Percentiles rank a stretch among this genome's conserved stretches.
Conservation (phyloP, 2,797 vertebrate genomes). For the Tenualosa ilisha region DNA sequence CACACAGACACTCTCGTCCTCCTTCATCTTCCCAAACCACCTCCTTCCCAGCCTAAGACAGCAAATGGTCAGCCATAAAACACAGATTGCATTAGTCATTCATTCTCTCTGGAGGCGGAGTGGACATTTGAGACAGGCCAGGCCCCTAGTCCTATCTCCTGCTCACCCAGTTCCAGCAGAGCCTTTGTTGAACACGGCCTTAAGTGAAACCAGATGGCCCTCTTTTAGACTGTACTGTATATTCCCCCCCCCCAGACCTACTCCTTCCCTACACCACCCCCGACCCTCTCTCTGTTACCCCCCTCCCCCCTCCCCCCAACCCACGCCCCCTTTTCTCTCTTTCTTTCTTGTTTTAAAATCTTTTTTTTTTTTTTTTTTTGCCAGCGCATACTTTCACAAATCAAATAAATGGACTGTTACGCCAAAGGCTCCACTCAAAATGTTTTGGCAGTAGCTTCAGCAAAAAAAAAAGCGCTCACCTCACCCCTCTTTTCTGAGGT, state of each 20-base stretch:
- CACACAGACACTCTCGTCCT: no score
- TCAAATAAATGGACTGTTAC: conserved; percentile 63
- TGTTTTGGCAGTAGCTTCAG: conserved; percentile 48
- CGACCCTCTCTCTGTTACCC: background rate
- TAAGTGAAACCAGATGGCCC: conserved; percentile 74
- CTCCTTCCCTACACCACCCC: background rate
- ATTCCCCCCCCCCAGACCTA: conserved; percentile 27
- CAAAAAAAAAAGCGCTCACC: conserved; percentile 27
- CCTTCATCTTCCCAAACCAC: background rate
- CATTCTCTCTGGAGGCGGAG: conserved; percentile 56
- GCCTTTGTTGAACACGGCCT: conserved; percentile 58
- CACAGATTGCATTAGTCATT: conserved; percentile 55
- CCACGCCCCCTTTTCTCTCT: background rate
- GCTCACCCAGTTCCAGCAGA: conserved; percentile 51
- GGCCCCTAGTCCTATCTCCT: conserved; percentile 55
- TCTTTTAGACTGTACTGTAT: conserved; percentile 57
- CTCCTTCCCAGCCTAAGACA: conserved; percentile 26
- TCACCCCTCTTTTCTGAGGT: conserved; percentile 37
- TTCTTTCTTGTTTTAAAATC: no score
- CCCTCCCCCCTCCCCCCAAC: background rate
- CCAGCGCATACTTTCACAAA: conserved; percentile 63
- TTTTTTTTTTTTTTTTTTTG: conserved; percentile 32
- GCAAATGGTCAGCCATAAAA: conserved; percentile 52
- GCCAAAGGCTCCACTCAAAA: conserved; percentile 52
- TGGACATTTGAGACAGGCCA: conserved; percentile 55